Percentiles rank a stretch among this genome's conserved stretches.
Evolutionary conservation across 1,140 invertebrate genomes (phyloP).

Genomic region (Rhynchophorus ferrugineus): DNA sequence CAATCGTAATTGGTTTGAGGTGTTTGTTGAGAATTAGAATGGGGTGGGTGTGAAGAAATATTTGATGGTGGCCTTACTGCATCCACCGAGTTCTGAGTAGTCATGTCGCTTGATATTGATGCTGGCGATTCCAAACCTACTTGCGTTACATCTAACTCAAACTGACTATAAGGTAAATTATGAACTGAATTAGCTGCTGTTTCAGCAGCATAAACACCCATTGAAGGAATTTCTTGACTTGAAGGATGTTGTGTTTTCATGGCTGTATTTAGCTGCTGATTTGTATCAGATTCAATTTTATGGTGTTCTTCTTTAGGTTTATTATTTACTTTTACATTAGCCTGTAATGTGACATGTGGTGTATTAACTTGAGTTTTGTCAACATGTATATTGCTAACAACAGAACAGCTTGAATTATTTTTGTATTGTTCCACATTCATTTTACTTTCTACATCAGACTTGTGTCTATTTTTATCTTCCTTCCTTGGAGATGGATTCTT

Average conservation of each 20-base stretch:
- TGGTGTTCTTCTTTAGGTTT: slow-evolving; percentile 14
- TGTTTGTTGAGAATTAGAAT: slow-evolving; percentile 45
- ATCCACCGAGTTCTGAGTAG: slow-evolving; percentile 67
- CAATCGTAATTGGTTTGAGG: slow-evolving; percentile 48
- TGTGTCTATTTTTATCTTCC: slow-evolving; percentile 31
- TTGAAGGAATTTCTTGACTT: slow-evolving; percentile 59
- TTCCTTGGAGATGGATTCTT: slow-evolving; percentile 41
- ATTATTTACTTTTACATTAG: slow-evolving; percentile 2
- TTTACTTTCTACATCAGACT: slow-evolving; percentile 18
- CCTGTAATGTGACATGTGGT: neutral
- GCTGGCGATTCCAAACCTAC: slow-evolving; percentile 78
- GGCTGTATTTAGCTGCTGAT: slow-evolving; percentile 34
- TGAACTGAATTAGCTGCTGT: slow-evolving; percentile 79
- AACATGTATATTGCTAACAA: slow-evolving; percentile 4
- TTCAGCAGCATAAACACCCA: slow-evolving; percentile 77
- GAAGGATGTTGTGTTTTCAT: slow-evolving; percentile 50
- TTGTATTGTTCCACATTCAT: slow-evolving; percentile 12
- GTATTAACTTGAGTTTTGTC: slow-evolving; percentile 8
- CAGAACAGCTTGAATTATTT: slow-evolving; percentile 8
- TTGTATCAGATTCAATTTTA: slow-evolving; percentile 14
- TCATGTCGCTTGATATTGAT: slow-evolving; percentile 77
- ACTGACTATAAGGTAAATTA: slow-evolving; percentile 69
- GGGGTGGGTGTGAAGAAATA: slow-evolving; percentile 43
- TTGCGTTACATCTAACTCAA: slow-evolving; percentile 75
- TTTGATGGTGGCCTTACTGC: slow-evolving; percentile 47